These are phyloP conservation scores for Eubasilissa regina DNA, from an alignment of 1,140 invertebrate species.

Conservation along the genomic window DNA sequence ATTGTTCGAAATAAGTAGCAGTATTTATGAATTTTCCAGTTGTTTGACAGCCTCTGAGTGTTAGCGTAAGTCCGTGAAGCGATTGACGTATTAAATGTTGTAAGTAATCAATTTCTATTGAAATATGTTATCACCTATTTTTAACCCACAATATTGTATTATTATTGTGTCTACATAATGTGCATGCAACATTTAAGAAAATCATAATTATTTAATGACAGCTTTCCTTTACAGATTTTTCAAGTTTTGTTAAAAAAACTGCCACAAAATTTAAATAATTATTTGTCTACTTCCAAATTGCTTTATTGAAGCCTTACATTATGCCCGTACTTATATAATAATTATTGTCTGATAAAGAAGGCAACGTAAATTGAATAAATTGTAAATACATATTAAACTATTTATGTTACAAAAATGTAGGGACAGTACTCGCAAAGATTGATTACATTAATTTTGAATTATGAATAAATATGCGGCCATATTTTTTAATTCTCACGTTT, in stretches of 20 bases:
- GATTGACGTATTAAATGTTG: conserved; percentile 4
- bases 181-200: neutral
- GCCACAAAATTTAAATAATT: too few species aligned
- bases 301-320: neutral
- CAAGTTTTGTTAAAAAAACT: neutral
- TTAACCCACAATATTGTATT: neutral
- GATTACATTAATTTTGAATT: conserved; percentile 14
- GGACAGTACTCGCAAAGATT: conserved; percentile 41
- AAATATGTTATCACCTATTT: conserved; percentile 6
- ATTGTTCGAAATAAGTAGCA: conserved; percentile 28
- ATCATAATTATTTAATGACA: neutral
- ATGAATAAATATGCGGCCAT: conserved; percentile 39
- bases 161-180: conserved; percentile 12
- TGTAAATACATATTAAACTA: conserved; percentile 1
- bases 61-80: conserved; percentile 8
- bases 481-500: conserved; percentile 34
- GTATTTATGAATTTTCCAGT: conserved; percentile 35
- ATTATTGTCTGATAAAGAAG: neutral
- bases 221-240: too few species aligned
- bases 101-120: conserved; percentile 18
- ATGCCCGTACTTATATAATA: conserved; percentile 24
- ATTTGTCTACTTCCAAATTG: too few species aligned
- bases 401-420: conserved; percentile 23
- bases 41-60: conserved; percentile 25
- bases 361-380: conserved; percentile 8